Conservation (phyloP, 1,140 invertebrate species). For the Euwallacea similis region DNA sequence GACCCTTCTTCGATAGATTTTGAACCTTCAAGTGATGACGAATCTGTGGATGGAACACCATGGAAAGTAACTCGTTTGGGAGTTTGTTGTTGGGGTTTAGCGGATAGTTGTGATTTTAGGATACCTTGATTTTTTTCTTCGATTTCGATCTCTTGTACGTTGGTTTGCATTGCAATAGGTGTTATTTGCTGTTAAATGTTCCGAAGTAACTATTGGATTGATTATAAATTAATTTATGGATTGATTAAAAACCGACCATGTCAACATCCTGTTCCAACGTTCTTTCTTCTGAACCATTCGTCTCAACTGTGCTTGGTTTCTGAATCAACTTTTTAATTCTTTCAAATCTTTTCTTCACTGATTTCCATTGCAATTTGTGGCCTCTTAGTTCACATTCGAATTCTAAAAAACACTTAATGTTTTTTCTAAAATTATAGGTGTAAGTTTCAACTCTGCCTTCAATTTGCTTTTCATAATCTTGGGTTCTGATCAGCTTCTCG, state of each 20-base stretch:
- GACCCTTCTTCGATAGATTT: no score
- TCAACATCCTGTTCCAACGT: no score
- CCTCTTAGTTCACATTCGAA: background rate
- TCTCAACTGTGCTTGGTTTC: no score
- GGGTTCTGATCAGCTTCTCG: background rate
- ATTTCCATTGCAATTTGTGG: background rate
- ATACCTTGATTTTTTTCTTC: background rate
- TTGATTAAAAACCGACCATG: no score
- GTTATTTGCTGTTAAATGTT: no score
- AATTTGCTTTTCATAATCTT: background rate
- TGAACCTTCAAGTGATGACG: background rate
- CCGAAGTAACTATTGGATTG: no score
- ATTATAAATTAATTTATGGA: no score
- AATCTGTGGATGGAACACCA: background rate
- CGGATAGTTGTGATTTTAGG: background rate
- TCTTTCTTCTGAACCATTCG: no score
- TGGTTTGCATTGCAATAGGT: no score
- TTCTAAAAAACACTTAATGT: background rate
- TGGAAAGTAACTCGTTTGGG: constrained; percentile 4
- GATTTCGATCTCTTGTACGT: no score
- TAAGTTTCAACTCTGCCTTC: background rate
- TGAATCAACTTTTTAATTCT: no score
- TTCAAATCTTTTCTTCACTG: background rate
- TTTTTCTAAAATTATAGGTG: background rate
- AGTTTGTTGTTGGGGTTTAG: background rate